These are phyloP conservation scores for Helostoma temminkii DNA, from an alignment of 2,797 vertebrate genomes.

Conservation along the genomic window DNA sequence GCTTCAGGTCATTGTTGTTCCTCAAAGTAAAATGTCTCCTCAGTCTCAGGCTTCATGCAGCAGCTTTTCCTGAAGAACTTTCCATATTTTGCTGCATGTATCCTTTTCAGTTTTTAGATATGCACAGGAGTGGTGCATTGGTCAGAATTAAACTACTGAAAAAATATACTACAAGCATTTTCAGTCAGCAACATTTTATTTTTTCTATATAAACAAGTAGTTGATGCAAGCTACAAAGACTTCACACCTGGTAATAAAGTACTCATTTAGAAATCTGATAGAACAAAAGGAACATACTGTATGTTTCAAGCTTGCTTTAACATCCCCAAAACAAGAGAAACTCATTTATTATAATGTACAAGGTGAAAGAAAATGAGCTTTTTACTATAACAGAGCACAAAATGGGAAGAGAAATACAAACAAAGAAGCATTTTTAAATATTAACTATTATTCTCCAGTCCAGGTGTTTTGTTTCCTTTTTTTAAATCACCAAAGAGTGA, in stretches of 20 bases:
- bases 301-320: slow-evolving; percentile 1
- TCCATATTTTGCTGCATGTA: too few relatives aligned
- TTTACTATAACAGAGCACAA: slow-evolving; percentile 1
- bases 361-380: slow-evolving; percentile 5
- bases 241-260: slow-evolving; percentile 2
- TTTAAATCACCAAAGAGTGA: background rate
- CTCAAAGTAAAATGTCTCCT: too few relatives aligned
- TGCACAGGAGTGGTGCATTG: too few relatives aligned
- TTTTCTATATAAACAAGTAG: slow-evolving; percentile 39
- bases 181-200: slow-evolving; percentile 63
- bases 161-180: background rate
- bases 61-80: too few relatives aligned
- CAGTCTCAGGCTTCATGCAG: too few relatives aligned
- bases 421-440: slow-evolving; percentile 54
- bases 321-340: background rate
- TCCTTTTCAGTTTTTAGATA: too few relatives aligned
- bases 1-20: too few relatives aligned
- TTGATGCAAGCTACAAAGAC: slow-evolving; percentile 26
- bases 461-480: background rate
- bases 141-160: too few relatives aligned
- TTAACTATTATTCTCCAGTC: slow-evolving; percentile 3
- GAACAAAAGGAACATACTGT: background rate
- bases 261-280: slow-evolving; percentile 8
- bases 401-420: slow-evolving; percentile 21
- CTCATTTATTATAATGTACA: slow-evolving; percentile 32